Base-by-base conservation (phyloP, 2,888 invertebrate genomes). In the Chloromyia formosa region DNA sequence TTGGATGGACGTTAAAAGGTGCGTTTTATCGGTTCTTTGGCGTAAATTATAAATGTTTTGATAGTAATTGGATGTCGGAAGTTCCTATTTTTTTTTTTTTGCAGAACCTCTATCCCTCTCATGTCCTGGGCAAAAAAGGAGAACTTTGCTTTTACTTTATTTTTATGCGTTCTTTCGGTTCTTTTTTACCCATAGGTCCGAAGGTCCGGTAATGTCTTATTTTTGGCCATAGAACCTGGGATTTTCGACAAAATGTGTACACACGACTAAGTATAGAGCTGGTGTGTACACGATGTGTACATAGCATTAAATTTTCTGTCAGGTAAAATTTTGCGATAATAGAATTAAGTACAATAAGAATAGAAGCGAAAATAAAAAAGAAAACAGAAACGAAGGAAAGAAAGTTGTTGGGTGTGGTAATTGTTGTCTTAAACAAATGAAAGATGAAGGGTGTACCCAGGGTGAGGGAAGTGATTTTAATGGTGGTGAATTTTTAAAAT, bases 1-100 rank as follows among this genome's bases (percentile, higher is more conserved):
- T 56, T 71, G 56, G 71, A 71, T 58, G 71, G 71, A 40, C 45
- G 73, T 42, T 60, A 73, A 73, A 73, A 73, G 73, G 73, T 73
- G 73, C 73, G 73, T 73, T 73, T 73, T 73, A 73, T 73, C 73
- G 71, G 71, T 58, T 49, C 20, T 53, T 54, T 45, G 61, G 16
- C 73, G 61, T 73, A 61, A 73, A 73, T 73, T 73, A 73, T 73
- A 49, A 73, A 73, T 73, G 61, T 73, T 73, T 73, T 73, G 73
- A 73, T 73, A 58, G 73, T 73, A 73, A 73, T 73, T 73, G 73
- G 61, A 60, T 23, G 60, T 22, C 73, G 73, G 73, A 73, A 73
- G 61, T 73, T 23, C 69, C 27, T 69, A 35, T 69, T 54, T 69
- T 54, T 69, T 69, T 69, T 69, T 69, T 69, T 56, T 20, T 12